Evolutionary conservation across 1,140 invertebrate species (phyloP).

Genomic region (Acromyrmex heyeri): DNA sequence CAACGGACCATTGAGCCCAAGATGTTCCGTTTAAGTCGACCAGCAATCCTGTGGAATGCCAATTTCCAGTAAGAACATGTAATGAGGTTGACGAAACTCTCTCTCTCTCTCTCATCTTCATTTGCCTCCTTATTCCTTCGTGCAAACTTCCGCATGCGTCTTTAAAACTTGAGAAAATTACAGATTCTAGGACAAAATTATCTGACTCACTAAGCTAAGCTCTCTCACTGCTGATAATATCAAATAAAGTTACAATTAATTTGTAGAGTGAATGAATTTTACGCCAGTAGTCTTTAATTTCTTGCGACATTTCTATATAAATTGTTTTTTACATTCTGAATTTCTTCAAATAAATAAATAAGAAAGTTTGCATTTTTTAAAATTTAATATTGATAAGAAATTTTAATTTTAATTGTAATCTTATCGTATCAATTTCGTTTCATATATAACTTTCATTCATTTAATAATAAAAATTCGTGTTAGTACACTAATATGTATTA

Average conservation of each 20-base stretch:
- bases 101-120: not conserved
- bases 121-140: not conserved
- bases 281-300: not conserved
- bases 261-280: not conserved
- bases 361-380: not conserved
- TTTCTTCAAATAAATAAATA: slow-evolving; percentile 15
- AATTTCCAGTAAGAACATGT: slow-evolving; percentile 66
- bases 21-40: slow-evolving; percentile 58
- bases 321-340: not conserved
- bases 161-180: slow-evolving; percentile 70
- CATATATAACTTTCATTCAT: not conserved
- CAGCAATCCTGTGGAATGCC: slow-evolving; percentile 49
- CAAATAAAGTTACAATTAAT: slow-evolving; percentile 14
- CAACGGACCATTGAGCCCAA: slow-evolving; percentile 64
- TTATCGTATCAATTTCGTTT: not conserved
- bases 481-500: not conserved
- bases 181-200: slow-evolving; percentile 61
- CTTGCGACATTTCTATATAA: not conserved
- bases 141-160: slow-evolving; percentile 40
- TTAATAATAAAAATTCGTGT: not conserved
- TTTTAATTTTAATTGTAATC: not conserved
- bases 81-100: slow-evolving; percentile 66
- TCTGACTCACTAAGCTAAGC: slow-evolving; percentile 42
- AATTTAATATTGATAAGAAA: not conserved
- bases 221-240: slow-evolving; percentile 35